Evolutionary conservation across 1,140 invertebrate genomes (phyloP), one percentile per base, ranked within the genome.

Genomic region (Trichonephila clavipes): DNA sequence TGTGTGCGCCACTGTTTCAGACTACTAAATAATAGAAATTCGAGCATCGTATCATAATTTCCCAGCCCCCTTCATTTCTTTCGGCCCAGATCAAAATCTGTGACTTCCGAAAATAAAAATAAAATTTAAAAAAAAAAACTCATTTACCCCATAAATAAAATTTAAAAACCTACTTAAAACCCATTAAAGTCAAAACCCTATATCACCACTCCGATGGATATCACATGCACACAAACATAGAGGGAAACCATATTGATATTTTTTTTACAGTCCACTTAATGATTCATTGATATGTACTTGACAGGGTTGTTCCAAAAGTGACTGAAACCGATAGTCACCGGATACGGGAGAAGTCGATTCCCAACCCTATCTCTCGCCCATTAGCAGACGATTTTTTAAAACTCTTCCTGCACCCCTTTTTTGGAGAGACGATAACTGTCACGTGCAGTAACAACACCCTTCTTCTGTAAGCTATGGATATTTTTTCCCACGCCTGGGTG

Each of bases 381-480:
- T 83, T 82, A 82, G 90, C 90, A 83, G 90, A 91, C 90, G 90
- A 91, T 51, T 91, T 91, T 91, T 91, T 91, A 83, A 91, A 91
- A 83, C 59, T 62, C 90, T 58, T 91, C 90, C 59, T 64, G 59
- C 19, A 91, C 90, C 72, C 88, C 88, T 90, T 90, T 90, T 81
- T 90, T 12, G 6, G 64, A n/a, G 14, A 40, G 44, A 81, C 88
- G 88, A 90, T 90, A 90, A 81, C 88, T 81, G 72, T 90, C 88
- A 90, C 88, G 90, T 91, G 90, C 81, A 66, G 12, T 10, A 40
- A 28, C 90, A 85, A 91, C 81, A 64, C 77, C 90, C 81, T 61
- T 61, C 61, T 40, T 40, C 24, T 21, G 64, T 28, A 28, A 59
- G 34, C 61, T 6, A 58, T 34, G 24, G 58, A 2, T 3, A 5